phyloP scores from a whole-genome alignment of 2,888 invertebrate genomes.

The Harpalus rubripes region DNA sequence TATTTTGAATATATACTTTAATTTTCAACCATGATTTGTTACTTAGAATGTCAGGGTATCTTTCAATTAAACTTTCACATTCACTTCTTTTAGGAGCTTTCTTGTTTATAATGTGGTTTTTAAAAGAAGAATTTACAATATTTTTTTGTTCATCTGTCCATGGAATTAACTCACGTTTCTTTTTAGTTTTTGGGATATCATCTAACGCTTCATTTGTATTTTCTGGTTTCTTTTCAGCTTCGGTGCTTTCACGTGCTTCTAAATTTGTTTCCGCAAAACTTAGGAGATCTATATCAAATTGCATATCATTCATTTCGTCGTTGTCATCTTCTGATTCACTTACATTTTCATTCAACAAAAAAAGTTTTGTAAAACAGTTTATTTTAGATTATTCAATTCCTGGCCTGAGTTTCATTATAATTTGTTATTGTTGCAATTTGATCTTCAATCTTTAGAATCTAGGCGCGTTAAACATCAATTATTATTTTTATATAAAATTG shows the following conservation, averaged over 20 bases:
- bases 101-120: not conserved
- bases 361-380: too few relatives aligned
- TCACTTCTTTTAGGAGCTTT: not conserved
- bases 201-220: not conserved
- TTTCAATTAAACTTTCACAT: not conserved
- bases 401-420: too few relatives aligned
- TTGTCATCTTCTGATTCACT: not conserved
- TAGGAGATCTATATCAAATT: not conserved
- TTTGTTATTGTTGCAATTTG: too few relatives aligned
- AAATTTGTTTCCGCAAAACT: not conserved
- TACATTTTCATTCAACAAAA: not conserved
- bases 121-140: not conserved
- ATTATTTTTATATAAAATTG: too few relatives aligned
- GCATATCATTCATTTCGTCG: not conserved
- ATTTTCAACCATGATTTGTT: too few relatives aligned
- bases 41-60: not conserved
- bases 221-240: not conserved
- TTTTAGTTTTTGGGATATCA: not conserved
- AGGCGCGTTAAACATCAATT: too few relatives aligned
- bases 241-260: not conserved
- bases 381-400: too few relatives aligned
- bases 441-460: too few relatives aligned
- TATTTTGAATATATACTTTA: too few relatives aligned
- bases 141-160: not conserved
- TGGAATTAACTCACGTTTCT: not conserved